These are phyloP conservation scores for Ploceus nigricollis DNA, from an alignment of 2,113 vertebrate genomes.

Conservation along the genomic window DNA sequence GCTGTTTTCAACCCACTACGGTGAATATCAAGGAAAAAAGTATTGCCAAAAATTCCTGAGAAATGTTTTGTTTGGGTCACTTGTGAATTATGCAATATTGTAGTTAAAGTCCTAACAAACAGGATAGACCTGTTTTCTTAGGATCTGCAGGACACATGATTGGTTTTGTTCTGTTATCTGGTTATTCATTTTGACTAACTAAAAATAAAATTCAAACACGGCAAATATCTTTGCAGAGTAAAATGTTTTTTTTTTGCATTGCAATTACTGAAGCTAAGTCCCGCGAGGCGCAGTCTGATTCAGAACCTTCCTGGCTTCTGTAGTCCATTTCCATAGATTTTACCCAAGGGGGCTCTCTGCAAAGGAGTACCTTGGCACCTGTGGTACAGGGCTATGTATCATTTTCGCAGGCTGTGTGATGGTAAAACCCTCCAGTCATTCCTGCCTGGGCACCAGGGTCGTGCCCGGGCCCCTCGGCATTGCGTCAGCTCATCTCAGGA, in stretches of 20 bases:
- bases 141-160: neutral
- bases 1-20: neutral
- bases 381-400: accelerated
- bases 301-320: neutral
- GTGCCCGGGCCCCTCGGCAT: accelerated
- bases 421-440: neutral
- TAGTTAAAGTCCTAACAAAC: neutral
- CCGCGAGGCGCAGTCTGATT: neutral
- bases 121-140: neutral
- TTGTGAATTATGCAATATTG: neutral
- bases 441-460: neutral
- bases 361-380: neutral
- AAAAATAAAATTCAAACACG: neutral
- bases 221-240: neutral
- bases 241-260: neutral
- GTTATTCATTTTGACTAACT: neutral
- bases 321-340: neutral
- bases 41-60: neutral
- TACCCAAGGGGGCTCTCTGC: neutral
- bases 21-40: neutral
- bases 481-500: neutral
- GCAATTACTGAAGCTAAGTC: neutral
- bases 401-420: neutral
- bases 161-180: neutral
- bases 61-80: neutral